These are phyloP conservation scores for Lutjanus campechanus DNA, from an alignment of 2,797 vertebrate genomes.

Conservation along the genomic window DNA sequence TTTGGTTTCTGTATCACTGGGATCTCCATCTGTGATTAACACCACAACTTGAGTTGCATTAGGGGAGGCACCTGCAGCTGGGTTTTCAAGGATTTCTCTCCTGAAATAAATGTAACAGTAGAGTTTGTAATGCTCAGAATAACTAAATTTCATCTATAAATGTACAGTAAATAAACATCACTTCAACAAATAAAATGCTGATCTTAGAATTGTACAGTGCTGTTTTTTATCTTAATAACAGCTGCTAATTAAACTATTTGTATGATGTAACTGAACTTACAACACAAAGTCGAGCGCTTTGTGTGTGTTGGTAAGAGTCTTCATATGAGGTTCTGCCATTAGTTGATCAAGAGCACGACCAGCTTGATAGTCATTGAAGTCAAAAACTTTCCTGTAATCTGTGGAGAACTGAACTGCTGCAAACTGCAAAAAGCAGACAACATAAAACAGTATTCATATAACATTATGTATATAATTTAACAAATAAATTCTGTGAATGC, in stretches of 20 bases:
- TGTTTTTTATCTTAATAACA: no score
- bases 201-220: no score
- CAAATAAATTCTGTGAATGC: background rate
- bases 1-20: constrained; percentile 48
- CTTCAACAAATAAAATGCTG: background rate
- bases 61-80: constrained; percentile 70
- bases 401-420: constrained; percentile 88
- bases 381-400: constrained; percentile 61
- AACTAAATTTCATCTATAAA: background rate
- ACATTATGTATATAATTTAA: constrained; percentile 36
- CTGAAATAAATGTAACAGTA: constrained; percentile 70
- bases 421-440: constrained; percentile 79
- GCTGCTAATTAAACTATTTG: no score
- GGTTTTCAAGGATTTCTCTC: constrained; percentile 63
- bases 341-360: constrained; percentile 57
- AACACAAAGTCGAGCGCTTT: constrained; percentile 74
- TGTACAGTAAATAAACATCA: background rate
- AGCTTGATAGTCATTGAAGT: constrained; percentile 79
- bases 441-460: background rate
- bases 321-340: constrained; percentile 50
- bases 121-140: background rate
- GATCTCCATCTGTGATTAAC: constrained; percentile 89
- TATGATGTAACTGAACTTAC: constrained; percentile 78
- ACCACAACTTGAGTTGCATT: constrained; percentile 87
- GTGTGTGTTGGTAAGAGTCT: constrained; percentile 81